Evolutionary conservation across 1,140 invertebrate species (phyloP).

Genomic region (Campodea augens): DNA sequence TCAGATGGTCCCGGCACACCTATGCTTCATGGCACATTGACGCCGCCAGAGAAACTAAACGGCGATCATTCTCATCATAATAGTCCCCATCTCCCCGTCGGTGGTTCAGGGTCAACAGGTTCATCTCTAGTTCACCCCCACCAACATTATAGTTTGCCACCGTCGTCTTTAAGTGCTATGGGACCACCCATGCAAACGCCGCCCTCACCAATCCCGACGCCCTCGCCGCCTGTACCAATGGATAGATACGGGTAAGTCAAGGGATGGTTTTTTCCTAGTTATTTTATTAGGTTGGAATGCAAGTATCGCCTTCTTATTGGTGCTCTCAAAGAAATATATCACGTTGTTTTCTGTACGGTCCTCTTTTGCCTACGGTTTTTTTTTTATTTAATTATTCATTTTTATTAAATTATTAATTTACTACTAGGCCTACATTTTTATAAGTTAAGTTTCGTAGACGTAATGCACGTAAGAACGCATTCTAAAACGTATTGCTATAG

Average conservation of each 20-base stretch:
- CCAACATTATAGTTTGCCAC: conserved; percentile 20
- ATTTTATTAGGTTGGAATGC: background rate
- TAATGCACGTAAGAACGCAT: no score
- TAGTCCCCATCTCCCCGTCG: conserved; percentile 17
- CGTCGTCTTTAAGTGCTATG: conserved; percentile 20
- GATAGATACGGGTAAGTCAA: conserved; percentile 31
- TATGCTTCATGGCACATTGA: conserved; percentile 21
- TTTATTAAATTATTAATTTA: background rate
- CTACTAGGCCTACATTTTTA: no score
- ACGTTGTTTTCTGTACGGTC: conserved; percentile 1
- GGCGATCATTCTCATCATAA: conserved; percentile 20
- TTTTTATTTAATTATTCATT: conserved; percentile 4
- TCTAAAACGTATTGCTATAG: no score
- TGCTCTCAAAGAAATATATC: background rate
- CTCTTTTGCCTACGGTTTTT: background rate
- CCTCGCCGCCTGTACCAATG: conserved; percentile 35
- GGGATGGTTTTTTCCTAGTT: background rate
- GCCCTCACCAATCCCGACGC: conserved; percentile 40
- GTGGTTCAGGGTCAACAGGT: no score
- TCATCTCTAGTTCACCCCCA: no score
- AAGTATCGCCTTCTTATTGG: conserved; percentile 1
- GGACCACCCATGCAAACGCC: conserved; percentile 53
- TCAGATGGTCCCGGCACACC: conserved; percentile 15
- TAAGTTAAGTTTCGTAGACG: no score
- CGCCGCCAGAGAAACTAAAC: conserved; percentile 32